Base-by-base conservation (phyloP, 2,888 invertebrate species). In the Gibbula magus region DNA sequence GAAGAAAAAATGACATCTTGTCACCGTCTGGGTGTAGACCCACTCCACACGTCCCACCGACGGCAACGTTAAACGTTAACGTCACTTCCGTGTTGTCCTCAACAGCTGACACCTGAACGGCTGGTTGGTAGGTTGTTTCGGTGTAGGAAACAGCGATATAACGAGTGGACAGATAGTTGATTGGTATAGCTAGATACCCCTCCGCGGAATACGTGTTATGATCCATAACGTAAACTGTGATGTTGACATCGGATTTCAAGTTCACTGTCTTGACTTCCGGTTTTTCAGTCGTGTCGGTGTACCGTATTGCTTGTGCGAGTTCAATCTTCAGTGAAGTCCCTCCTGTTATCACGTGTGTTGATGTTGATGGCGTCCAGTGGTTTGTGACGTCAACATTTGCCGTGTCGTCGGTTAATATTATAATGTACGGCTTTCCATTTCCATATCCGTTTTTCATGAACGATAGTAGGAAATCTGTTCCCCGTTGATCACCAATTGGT, bases 101-200 rank as follows among this genome's bases (percentile, higher is more conserved):
- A 32, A 25, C 29, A 45, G 67, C 77, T 20, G 67, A 25, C 2
- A 66, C 29, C 16, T 18, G 39, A 20, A 77, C 20, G 22, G 53
- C 29, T 32, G 32, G 53, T 0, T 16, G 7, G 20, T 75, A 52
- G 1, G 51, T 52, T 22, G 45, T 22, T n/a, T 18, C 25, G 0
- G 66, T 32, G 45, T 77, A 77, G 8, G 77, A 77, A 7, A 1
- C 66, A 45, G 52, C 52, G 20, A 77, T 52, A 32, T 77, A 77
- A 0, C 35, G 20, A 3, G 66, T 67, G 22, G 67, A 66, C 1
- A 77, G 67, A 20, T 54, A 54, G 35, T 22, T 67, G 20, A 67
- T 18, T 2, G 77, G 77, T 20, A 77, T 77, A 13, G 66, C 77
- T 2, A 61, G 67, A 32, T 77, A 77, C 18, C 77, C 77, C 22